Evolutionary conservation across 2,888 invertebrate species (phyloP), one percentile per base, ranked within the genome.

Genomic region (Platerodrilus igneus): DNA sequence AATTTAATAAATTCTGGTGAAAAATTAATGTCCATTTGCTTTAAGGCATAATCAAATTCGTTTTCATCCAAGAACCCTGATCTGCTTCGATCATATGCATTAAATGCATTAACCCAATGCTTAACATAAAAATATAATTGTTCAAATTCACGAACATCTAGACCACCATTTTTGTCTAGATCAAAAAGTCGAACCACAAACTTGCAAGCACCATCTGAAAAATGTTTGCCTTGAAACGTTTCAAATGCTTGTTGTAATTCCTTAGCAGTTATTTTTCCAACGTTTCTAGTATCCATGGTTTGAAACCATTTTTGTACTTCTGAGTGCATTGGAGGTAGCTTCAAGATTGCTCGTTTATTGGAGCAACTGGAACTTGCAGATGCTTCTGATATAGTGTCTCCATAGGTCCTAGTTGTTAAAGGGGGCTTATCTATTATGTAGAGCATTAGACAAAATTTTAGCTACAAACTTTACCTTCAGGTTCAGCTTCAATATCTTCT

Each of bases 151-250:
- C 58, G 57, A 4, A 63, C 49, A 28, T 65, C 62, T 15, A 65
- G 34, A 1, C 64, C 64, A 4, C 65, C 64, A 33, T 63, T 60
- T 41, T 58, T 57, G 37, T 65, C 65, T 35, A 65, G 47, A 45
- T 64, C 64, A 48, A 65, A 64, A 6, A 65, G 50, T 35, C 64
- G 53, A 8, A 65, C 65, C 8, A 65, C 60, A 38, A 65, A 63
- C 48, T 65, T 64, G 37, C 65, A 65, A 2, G 59, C 50, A 3
- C 53, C 55, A 29, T 64, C 64, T 0, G 63, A 63, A 44, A 60
- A 64, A 27, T 56, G 58, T 25, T 54, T 60, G 3, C 61, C 61
- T 37, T 65, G 65, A 37, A 63, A 63, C 1, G 54, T 57, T 32
- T 59, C 60, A 50, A 66, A 66, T 1, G 64, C 63, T 21, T 59